These are phyloP conservation scores for Clepsis dumicolana DNA, from an alignment of 2,888 invertebrate genomes.

Conservation along the genomic window DNA sequence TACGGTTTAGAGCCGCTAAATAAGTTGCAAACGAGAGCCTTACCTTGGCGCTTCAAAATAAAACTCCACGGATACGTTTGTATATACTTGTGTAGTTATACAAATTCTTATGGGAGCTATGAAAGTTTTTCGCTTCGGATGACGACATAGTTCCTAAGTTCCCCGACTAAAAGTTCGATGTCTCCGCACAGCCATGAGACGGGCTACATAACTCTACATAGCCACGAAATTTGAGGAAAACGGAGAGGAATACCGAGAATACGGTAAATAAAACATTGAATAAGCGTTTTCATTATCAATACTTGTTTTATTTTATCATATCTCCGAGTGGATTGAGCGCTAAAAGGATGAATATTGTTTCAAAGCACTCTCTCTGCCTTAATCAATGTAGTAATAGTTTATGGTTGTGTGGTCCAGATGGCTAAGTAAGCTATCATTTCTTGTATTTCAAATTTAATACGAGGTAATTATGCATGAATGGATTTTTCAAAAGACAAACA, in stretches of 20 bases:
- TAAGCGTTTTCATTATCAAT: slow-evolving; percentile 50
- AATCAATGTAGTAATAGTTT: slow-evolving; percentile 5
- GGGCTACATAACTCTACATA: slow-evolving; percentile 45
- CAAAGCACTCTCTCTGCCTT: slow-evolving; percentile 4
- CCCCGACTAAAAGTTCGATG: slow-evolving; percentile 56
- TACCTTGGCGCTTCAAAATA: not conserved
- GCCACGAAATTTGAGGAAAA: slow-evolving; percentile 59
- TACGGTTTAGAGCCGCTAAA: slow-evolving; percentile 14
- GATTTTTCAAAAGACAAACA: too few species aligned
- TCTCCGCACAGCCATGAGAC: slow-evolving; percentile 52
- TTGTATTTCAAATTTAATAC: too few species aligned
- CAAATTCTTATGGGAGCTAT: not conserved
- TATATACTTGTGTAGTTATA: not conserved
- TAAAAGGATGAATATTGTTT: slow-evolving; percentile 12
- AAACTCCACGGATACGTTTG: not conserved
- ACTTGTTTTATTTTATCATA: slow-evolving; percentile 35
- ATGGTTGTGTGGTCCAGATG: not conserved
- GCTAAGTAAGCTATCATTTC: too few species aligned
- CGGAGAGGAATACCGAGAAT: slow-evolving; percentile 52
- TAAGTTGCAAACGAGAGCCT: not conserved
- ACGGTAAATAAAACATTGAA: slow-evolving; percentile 52
- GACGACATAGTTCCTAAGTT: slow-evolving; percentile 44
- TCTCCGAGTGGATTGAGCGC: slow-evolving; percentile 47
- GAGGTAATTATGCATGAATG: too few species aligned
- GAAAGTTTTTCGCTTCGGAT: slow-evolving; percentile 10